Evolutionary conservation across 2,113 vertebrate genomes (phyloP).

Genomic region (Tragelaphus imberbis): DNA sequence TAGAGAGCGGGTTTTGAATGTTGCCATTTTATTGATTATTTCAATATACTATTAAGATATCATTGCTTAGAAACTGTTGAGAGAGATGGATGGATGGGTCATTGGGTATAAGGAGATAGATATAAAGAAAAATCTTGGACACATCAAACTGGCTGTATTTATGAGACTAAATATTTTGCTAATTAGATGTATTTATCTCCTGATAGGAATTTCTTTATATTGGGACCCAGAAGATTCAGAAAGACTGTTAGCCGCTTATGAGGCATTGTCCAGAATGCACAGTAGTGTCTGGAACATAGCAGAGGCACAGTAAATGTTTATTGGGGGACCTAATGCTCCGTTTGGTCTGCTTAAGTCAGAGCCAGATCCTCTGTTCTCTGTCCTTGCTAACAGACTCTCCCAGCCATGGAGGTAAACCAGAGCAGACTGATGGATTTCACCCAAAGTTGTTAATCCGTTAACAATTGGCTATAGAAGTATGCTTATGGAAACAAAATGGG

Average conservation of each 20-base stretch:
- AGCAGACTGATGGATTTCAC: conserved; percentile 52
- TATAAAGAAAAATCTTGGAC: background rate
- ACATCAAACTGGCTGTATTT: conserved; percentile 2
- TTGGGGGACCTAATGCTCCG: background rate
- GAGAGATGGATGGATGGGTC: background rate
- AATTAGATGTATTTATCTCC: background rate
- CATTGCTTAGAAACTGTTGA: background rate
- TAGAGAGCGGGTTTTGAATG: background rate
- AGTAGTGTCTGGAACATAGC: background rate
- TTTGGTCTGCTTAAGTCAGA: background rate
- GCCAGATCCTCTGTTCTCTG: background rate
- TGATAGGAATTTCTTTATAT: background rate
- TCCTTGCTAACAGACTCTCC: conserved; percentile 30
- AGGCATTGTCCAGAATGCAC: background rate
- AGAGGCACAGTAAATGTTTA: background rate
- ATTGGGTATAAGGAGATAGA: background rate
- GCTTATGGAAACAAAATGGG: conserved; percentile 41
- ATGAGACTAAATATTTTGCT: background rate
- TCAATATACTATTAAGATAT: background rate
- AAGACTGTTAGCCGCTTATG: background rate
- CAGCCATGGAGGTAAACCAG: conserved; percentile 5
- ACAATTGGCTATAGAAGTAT: conserved; percentile 65
- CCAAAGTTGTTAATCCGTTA: conserved; percentile 61
- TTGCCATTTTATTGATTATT: conserved; percentile 1
- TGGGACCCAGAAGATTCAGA: background rate